Base-by-base conservation (phyloP, 2,113 vertebrate genomes). In the Eclectus roratus region DNA sequence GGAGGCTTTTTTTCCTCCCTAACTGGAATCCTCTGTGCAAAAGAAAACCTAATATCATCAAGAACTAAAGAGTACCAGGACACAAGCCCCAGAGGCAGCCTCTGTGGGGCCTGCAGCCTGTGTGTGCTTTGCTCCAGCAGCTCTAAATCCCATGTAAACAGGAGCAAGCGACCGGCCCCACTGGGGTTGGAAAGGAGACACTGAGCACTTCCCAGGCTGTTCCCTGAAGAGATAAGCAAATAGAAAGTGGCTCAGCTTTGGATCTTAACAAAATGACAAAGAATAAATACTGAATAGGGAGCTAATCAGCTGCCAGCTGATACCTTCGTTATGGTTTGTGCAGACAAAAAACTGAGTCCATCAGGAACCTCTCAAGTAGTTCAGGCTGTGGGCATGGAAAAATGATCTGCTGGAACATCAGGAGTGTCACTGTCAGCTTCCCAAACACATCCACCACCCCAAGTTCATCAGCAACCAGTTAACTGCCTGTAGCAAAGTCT, bases 261-360 rank as follows among this genome's bases (percentile, higher is more conserved):
- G 70, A 23, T 73, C 84, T 91, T 81, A 81, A 61, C 47, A 82
- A 53, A 85, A 94, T 33, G 82, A 76, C 82, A 69, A 68, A 50
- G 79, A 50, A 72, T 91, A 91, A 95, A 80, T 80, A 56, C 41
- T 58, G 76, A 80, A 28, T 43, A 44, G 68, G 53, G 73, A 76
- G 65, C 90, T 83, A 83, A 93, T 83, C 77, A 81, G 6, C 77
- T 94, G 92, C 80, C 92, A 89, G 89, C 83, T 86, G 91, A 94
- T 72, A 81, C 69, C 70, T 92, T 58, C 47, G 85, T 79, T 84
- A 94, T 90, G 93, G 53, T 86, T 86, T 91, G 39, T 9, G 15
- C 77, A 81, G 86, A 44, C 47, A 69, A 18, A 88, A 85, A 81
- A 27, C 0, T 0, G 6, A 68, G 25, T 60, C 65, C 52, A 64